Conservation (phyloP, 2,797 vertebrate species). For the Sebastolobus alascanus region DNA sequence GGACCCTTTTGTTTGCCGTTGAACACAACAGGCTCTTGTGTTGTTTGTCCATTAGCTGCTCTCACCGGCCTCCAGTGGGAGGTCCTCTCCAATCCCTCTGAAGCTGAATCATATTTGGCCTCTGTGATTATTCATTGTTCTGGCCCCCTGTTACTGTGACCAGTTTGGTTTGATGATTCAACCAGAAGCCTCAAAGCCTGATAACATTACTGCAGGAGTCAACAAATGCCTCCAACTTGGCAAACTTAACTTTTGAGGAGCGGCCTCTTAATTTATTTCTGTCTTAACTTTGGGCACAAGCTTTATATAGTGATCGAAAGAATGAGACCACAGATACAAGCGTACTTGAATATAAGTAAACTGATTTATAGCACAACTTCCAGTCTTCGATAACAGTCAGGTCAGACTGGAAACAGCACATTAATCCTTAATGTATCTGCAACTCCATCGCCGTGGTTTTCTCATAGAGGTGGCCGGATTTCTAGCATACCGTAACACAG, state of each 20-base stretch:
- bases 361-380: neutral
- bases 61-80: neutral
- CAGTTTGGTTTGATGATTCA: neutral
- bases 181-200: neutral
- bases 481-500: neutral
- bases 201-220: neutral
- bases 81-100: neutral
- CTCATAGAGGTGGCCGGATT: neutral
- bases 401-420: neutral
- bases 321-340: neutral
- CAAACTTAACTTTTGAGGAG: neutral
- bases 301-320: neutral
- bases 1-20: neutral
- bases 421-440: neutral
- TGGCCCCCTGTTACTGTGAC: neutral
- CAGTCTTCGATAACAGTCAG: neutral
- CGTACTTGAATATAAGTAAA: neutral
- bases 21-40: neutral
- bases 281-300: neutral
- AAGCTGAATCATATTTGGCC: neutral
- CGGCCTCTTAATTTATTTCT: neutral
- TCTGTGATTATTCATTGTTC: neutral
- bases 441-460: neutral
- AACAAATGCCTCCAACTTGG: neutral
- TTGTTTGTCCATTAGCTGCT: neutral